Evolutionary conservation across 2,888 invertebrate species (phyloP).

Genomic region (Unio delphinus): DNA sequence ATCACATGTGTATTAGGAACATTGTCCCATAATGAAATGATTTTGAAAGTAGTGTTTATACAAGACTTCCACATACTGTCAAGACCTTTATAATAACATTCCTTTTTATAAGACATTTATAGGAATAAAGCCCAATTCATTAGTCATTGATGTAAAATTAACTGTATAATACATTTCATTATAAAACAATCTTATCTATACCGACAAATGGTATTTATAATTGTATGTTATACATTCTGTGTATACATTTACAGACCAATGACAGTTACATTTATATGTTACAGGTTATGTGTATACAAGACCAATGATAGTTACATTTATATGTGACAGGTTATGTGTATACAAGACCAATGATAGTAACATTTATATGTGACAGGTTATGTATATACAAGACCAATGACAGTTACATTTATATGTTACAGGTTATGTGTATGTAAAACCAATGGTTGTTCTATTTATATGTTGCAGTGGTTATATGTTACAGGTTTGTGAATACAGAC

Average conservation of each 20-base stretch:
- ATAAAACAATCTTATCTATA: conserved; percentile 73
- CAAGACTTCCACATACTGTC: too few relatives aligned
- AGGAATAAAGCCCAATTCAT: too few relatives aligned
- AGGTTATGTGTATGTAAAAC: conserved; percentile 14
- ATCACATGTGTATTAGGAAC: too few relatives aligned
- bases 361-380: conserved; percentile 24
- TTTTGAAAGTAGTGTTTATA: too few relatives aligned
- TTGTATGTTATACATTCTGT: conserved; percentile 70
- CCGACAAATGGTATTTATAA: conserved; percentile 82
- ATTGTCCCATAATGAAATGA: too few relatives aligned
- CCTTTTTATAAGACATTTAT: too few relatives aligned
- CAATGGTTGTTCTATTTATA: not conserved
- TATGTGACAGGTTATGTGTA: conserved; percentile 66
- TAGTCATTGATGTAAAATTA: too few relatives aligned
- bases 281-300: conserved; percentile 54
- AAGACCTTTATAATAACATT: too few relatives aligned
- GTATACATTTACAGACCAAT: conserved; percentile 78
- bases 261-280: conserved; percentile 78
- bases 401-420: conserved; percentile 29
- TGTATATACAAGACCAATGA: conserved; percentile 70
- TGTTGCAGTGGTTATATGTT: not conserved
- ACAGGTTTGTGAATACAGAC: conserved; percentile 20
- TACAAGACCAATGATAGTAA: conserved; percentile 28
- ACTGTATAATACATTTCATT: too few relatives aligned
- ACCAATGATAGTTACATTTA: conserved; percentile 73